phyloP scores from a whole-genome alignment of 1,140 invertebrate genomes.

The Hycleus cichorii region DNA sequence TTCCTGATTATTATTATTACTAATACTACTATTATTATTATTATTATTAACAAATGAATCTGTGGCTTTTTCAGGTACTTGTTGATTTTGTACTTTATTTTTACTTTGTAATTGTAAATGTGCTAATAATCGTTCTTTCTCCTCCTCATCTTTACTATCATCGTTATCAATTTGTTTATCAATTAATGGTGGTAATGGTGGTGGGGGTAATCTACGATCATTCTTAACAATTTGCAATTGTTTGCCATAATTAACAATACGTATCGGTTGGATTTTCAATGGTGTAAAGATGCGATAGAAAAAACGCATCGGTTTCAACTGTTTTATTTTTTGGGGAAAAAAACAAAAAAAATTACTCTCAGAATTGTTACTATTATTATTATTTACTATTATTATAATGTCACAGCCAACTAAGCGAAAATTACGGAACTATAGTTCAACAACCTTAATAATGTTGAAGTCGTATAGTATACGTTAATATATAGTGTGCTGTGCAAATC shows the following conservation, averaged over 20 bases:
- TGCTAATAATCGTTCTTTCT: constrained; percentile 34
- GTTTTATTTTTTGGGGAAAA: constrained; percentile 13
- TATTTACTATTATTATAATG: neutral
- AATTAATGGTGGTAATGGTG: neutral
- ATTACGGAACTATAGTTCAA: no score
- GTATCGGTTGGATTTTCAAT: constrained; percentile 37
- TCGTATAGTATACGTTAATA: no score
- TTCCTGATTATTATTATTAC: constrained; percentile 12
- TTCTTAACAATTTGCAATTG: constrained; percentile 35
- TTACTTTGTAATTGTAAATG: constrained; percentile 35
- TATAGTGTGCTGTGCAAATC: no score
- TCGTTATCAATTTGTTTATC: constrained; percentile 13
- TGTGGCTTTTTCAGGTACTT: constrained; percentile 18
- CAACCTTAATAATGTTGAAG: no score
- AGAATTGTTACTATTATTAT: neutral
- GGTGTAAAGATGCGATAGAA: constrained; percentile 50
- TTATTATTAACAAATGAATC: neutral
- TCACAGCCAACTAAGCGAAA: no score
- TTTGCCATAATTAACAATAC: constrained; percentile 36
- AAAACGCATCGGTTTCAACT: constrained; percentile 57
- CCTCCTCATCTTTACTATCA: constrained; percentile 21
- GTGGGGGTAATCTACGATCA: neutral
- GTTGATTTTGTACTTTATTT: constrained; percentile 22
- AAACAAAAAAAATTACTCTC: neutral
- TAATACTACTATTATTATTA: neutral